Base-by-base conservation (phyloP, 2,888 invertebrate species). In the Crepidodera aurea region DNA sequence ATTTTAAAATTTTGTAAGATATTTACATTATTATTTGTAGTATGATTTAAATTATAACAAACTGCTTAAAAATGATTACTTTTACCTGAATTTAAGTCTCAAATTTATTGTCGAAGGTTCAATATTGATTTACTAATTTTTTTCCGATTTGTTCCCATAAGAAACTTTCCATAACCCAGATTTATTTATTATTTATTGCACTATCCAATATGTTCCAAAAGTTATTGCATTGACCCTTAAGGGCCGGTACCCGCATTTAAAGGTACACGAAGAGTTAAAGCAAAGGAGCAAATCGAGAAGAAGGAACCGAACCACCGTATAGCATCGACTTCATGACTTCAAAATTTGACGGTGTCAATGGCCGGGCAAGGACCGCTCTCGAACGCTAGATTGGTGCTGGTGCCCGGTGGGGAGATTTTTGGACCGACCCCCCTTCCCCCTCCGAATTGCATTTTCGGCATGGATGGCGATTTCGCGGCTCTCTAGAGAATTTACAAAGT, bases 351-450 rank as follows among this genome's bases (percentile, higher is more conserved):
- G 54, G 73, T 75, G 79, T 79, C 79, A 79, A 79, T 77, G 79
- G 73, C 80, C 79, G 80, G 79, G 68, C 79, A 78, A 78, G 77
- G 79, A 80, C 80, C 80, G 39, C 37, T 50, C 57, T 57, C 57
- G 27, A 48, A 27, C 39, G 44, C 48, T 58, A 57, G 51, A 53
- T 39, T 48, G 57, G 40, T 48, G 22, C 27, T 19, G 51, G 13
- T 7, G 40, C 46, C 37, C 40, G 37, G 48, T 39, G 53, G 54
- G 19, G 4, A 39, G 50, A 37, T 40, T 12, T 19, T 12, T 19
- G 77, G 79, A 79, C 80, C 79, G 39, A 13, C 18, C 39, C 39
- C 16, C 48, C 48, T 37, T 39, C 48, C 15, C 25, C 50, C 48
- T 10, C 25, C 50, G 48, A 57, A 57, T 37, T 50, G 48, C 57